Evolutionary conservation across 2,113 vertebrate genomes (phyloP).

Genomic region (Anoura caudifer): DNA sequence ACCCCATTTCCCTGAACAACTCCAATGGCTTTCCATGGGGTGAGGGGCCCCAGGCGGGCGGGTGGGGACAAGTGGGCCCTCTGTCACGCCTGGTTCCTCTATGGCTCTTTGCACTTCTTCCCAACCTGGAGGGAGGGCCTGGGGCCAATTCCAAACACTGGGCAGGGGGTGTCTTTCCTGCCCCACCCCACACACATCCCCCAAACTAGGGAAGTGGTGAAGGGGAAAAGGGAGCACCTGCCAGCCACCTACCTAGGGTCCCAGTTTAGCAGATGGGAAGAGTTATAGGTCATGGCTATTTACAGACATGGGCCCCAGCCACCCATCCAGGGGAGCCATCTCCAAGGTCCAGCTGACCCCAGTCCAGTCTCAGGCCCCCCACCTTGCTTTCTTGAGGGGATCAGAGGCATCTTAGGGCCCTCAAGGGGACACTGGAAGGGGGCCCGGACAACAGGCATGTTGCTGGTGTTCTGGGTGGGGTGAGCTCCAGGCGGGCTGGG

Average conservation of each 20-base stretch:
- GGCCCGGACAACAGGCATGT: neutral
- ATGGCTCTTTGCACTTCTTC: constrained; percentile 56
- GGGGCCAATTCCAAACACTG: neutral
- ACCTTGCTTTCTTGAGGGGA: neutral
- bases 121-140: constrained; percentile 17
- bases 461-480: constrained; percentile 26
- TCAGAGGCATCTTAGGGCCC: neutral
- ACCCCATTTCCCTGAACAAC: constrained; percentile 68
- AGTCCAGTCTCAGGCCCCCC: neutral
- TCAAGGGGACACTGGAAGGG: neutral
- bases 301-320: constrained; percentile 10
- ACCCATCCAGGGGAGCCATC: neutral
- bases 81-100: constrained; percentile 19
- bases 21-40: constrained; percentile 69
- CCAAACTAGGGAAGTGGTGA: neutral
- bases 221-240: neutral
- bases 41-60: neutral
- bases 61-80: neutral
- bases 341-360: neutral
- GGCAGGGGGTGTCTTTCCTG: neutral
- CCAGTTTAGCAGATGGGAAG: neutral
- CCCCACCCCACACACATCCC: neutral
- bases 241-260: neutral
- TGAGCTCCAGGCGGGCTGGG: constrained; percentile 13
- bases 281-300: constrained; percentile 54